phyloP scores from a whole-genome alignment of 2,888 invertebrate species.

The Ichneumon xanthorius region DNA sequence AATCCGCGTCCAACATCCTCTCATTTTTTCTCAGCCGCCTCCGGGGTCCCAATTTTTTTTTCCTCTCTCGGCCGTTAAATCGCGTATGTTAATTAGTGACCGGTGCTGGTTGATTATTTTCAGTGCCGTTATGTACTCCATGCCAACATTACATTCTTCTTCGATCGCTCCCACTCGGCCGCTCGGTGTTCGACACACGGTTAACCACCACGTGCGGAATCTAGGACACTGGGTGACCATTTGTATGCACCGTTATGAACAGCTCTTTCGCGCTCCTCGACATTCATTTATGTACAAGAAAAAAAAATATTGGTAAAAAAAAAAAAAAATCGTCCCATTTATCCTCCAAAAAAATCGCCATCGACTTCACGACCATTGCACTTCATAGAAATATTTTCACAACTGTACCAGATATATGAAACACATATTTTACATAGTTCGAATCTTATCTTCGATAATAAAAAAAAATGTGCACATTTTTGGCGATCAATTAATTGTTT shows the following conservation, averaged over 20 bases:
- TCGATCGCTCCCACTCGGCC: conserved; percentile 11
- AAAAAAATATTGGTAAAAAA: neutral
- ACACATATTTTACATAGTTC: neutral
- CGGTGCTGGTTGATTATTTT: conserved; percentile 21
- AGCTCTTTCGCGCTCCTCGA: conserved; percentile 73
- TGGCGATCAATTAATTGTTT: too few relatives aligned
- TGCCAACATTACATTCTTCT: conserved; percentile 50
- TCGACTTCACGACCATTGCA: neutral
- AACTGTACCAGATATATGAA: too few relatives aligned
- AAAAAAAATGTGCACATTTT: neutral
- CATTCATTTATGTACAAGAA: neutral
- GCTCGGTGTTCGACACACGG: conserved; percentile 20
- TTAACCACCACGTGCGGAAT: conserved; percentile 73
- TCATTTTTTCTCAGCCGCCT: neutral
- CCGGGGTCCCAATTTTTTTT: neutral
- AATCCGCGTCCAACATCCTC: neutral
- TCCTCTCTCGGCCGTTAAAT: neutral
- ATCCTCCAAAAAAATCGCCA: neutral
- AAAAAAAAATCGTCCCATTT: neutral
- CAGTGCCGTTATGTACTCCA: conserved; percentile 40
- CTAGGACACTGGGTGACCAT: conserved; percentile 83
- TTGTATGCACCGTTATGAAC: conserved; percentile 83
- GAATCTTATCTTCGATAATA: neutral
- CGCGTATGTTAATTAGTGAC: conserved; percentile 14
- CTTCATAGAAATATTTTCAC: neutral